A percentile compares a stretch with the other conserved stretches of the same genome.
phyloP scores from a whole-genome alignment of 1,140 invertebrate genomes.

The Ylistrum balloti region DNA sequence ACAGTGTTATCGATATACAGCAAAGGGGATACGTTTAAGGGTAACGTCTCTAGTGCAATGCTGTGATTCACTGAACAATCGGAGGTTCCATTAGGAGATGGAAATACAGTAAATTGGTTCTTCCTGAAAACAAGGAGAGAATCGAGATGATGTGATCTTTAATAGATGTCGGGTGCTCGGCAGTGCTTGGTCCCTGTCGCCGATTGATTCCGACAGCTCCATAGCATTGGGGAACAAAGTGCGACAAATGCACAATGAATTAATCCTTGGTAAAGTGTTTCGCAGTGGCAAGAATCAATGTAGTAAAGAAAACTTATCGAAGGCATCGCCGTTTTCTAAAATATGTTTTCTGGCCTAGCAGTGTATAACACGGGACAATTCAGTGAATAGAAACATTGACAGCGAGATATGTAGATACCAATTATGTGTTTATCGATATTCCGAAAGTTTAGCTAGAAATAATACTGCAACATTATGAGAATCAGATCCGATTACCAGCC shows the following conservation, averaged over 20 bases:
- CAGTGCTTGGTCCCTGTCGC: background rate
- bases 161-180: background rate
- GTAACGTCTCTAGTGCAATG: background rate
- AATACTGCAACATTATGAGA: background rate
- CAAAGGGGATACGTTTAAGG: background rate
- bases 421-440: background rate
- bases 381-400: background rate
- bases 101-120: constrained; percentile 21
- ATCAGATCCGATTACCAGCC: no score
- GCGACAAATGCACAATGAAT: constrained; percentile 33
- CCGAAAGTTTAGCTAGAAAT: background rate
- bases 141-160: background rate
- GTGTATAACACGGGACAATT: background rate
- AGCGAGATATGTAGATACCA: background rate
- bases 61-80: background rate
- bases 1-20: constrained; percentile 4
- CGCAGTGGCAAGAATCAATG: background rate
- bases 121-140: background rate
- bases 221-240: constrained; percentile 6
- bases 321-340: background rate
- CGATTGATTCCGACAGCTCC: background rate
- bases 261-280: constrained; percentile 16
- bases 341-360: background rate
- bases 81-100: background rate
- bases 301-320: background rate